Base-by-base conservation (phyloP, 1,140 invertebrate species). In the Brachionus plicatilis region DNA sequence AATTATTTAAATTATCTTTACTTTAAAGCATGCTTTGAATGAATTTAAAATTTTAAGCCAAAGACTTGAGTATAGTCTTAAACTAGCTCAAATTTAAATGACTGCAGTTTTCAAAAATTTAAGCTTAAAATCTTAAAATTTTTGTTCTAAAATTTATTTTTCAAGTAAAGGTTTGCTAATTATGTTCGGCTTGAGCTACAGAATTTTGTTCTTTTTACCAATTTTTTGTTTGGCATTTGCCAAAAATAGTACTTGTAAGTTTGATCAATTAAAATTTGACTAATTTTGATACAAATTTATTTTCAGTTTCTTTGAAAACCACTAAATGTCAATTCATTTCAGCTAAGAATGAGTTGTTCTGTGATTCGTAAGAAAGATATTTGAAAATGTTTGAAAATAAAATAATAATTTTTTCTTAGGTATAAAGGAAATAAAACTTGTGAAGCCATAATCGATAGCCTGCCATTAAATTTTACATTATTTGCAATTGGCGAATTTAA, bases 401-500 rank as follows among this genome's bases (percentile, higher is more conserved):
- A 43, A 24, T 24, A 72, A 76, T 76, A 24, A 50, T 76, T 50
- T 24, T 33, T 24, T 60, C n/a, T n/a, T 5, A 82, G 79, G 9
- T 24, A 27, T 20, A 43, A 45, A 27, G 79, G 79, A 14, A 29
- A 65, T 20, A 43, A 82, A 45, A 65, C 53, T 41, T 82, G 79
- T 68, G 53, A 29, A 33, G 79, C 53, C 24, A 47, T 43, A 24
- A 56, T 65, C 24, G 65, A 68, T 14, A 68, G 20, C 12, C 6
- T 68, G 17, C 53, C 79, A 17, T 43, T 65, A 41, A 68, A 82
- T 47, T 82, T 65, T 82, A 68, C 53, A 12, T 17, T 82, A 27
- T 82, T 65, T 37, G 79, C 79, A 20, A 82, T 82, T 20, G 65
- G 79, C 0, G 65, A 68, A 60, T 47, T 82, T 8, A 82, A 82